Conservation (phyloP, 2,888 invertebrate species). For the Thereva unica region DNA sequence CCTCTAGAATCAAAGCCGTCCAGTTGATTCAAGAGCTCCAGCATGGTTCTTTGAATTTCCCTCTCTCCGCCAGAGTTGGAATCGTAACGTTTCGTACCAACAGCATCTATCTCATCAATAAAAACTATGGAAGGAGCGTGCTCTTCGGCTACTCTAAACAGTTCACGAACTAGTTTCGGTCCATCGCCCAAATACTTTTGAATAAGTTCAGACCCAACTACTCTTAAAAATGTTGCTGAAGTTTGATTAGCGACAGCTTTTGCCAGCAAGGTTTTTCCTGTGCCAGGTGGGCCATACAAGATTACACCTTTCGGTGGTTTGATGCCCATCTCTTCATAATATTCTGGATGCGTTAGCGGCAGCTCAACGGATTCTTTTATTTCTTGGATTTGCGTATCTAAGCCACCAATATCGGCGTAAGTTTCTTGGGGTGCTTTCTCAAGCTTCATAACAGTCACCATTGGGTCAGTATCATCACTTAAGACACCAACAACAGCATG, state of each 20-base stretch:
- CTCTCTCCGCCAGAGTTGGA: constrained; percentile 99
- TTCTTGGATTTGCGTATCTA: constrained; percentile 97
- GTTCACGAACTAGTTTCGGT: constrained; percentile 94
- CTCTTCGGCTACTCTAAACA: constrained; percentile 99
- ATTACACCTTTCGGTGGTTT: constrained; percentile 99
- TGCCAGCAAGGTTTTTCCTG: constrained; percentile 96
- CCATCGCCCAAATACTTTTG: constrained; percentile 99
- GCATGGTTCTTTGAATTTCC: constrained; percentile 99
- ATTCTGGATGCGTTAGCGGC: constrained; percentile 98
- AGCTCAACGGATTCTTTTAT: constrained; percentile 98
- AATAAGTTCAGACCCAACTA: constrained; percentile 98
- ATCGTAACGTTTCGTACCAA: constrained; percentile 98
- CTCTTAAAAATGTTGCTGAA: constrained; percentile 96
- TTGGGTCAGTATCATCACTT: constrained; percentile 99
- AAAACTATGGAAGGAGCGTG: constrained; percentile 99
- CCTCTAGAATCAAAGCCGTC: constrained; percentile 97
- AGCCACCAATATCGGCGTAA: constrained; percentile 97
- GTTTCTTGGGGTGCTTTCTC: constrained; percentile 99
- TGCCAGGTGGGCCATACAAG: constrained; percentile 96
- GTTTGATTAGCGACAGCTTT: constrained; percentile 99
- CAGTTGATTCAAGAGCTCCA: constrained; percentile 96
- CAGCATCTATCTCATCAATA: constrained; percentile 99
- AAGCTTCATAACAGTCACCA: constrained; percentile 99
- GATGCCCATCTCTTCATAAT: constrained; percentile 99
- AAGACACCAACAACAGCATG: constrained; percentile 99